Evolutionary conservation across 1,140 invertebrate species (phyloP).

Genomic region (Diploscapter pachys): DNA sequence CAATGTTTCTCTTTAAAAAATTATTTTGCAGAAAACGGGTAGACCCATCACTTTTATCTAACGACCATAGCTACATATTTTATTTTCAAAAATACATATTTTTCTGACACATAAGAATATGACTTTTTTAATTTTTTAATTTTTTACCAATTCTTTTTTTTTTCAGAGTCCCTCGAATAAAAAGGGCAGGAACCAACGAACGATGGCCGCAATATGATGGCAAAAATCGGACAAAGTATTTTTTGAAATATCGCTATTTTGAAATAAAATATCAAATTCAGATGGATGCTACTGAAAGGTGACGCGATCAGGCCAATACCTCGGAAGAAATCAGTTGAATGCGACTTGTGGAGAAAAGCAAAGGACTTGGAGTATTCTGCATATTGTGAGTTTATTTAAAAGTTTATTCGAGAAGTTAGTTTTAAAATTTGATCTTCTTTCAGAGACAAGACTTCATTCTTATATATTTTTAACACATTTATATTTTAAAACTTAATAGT

Average conservation of each 20-base stretch:
- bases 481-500: too few species aligned
- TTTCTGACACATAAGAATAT: neutral
- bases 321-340: constrained; percentile 47
- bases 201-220: constrained; percentile 54
- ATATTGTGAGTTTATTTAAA: constrained; percentile 43
- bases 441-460: too few species aligned
- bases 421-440: too few species aligned
- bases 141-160: constrained; percentile 4
- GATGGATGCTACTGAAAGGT: constrained; percentile 55
- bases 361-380: constrained; percentile 54
- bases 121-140: neutral
- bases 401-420: neutral
- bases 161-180: constrained; percentile 28
- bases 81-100: too few species aligned
- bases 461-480: too few species aligned
- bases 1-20: too few species aligned
- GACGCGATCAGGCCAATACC: constrained; percentile 47
- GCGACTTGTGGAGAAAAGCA: constrained; percentile 47
- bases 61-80: too few species aligned
- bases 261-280: neutral
- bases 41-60: too few species aligned
- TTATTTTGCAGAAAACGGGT: too few species aligned
- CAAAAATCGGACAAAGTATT: constrained; percentile 35
- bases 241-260: neutral
- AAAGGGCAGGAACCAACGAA: constrained; percentile 34